These are phyloP conservation scores for Scaptomyza hsui DNA, from an alignment of 1,140 invertebrate species.

Conservation along the genomic window DNA sequence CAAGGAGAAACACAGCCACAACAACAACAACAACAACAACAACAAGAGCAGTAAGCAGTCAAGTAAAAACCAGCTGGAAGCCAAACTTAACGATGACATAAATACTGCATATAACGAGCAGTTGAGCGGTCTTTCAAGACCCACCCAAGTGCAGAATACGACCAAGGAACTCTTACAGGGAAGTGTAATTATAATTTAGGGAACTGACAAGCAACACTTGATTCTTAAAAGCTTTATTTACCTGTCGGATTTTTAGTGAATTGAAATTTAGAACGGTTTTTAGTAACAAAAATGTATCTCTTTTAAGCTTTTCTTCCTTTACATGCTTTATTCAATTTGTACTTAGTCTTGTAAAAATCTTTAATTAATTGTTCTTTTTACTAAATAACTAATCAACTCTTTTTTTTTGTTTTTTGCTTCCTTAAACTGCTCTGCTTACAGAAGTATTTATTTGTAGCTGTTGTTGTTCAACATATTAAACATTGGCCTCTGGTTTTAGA, in stretches of 20 bases:
- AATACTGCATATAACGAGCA: constrained; percentile 72
- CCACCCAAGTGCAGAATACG: constrained; percentile 46
- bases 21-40: constrained; percentile 23
- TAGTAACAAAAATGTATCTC: no score
- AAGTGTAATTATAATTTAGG: constrained; percentile 17
- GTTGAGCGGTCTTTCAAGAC: constrained; percentile 40
- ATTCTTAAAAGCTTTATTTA: neutral
- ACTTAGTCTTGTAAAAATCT: no score
- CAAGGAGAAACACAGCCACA: constrained; percentile 3
- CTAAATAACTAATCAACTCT: neutral
- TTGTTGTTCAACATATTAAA: constrained; percentile 55
- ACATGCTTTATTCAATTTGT: no score
- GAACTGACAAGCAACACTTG: neutral
- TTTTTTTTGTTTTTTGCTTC: neutral
- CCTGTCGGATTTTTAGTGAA: no score
- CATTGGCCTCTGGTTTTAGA: constrained; percentile 41
- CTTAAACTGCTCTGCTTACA: constrained; percentile 1
- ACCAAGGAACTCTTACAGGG: constrained; percentile 2
- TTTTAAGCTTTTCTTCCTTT: no score
- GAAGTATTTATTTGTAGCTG: constrained; percentile 16
- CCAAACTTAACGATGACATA: constrained; percentile 76
- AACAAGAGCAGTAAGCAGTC: constrained; percentile 29
- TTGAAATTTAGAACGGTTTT: neutral
- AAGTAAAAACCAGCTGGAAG: constrained; percentile 67
- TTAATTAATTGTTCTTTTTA: neutral